A percentile compares a stretch with the other conserved stretches of the same genome.
These are phyloP conservation scores for Morone chrysops DNA, from an alignment of 2,113 vertebrate species.

Conservation along the genomic window DNA sequence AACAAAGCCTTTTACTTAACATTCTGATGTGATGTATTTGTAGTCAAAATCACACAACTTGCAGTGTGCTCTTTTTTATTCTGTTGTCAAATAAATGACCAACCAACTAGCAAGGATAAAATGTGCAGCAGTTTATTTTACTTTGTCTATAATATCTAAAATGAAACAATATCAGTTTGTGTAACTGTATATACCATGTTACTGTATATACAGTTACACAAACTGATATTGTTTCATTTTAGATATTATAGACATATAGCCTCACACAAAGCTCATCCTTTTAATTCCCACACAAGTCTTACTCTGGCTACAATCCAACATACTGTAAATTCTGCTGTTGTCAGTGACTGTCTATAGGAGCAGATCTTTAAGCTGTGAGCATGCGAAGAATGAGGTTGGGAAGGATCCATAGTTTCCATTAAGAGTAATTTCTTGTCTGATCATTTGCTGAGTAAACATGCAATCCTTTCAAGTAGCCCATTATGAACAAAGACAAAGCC, in stretches of 20 bases:
- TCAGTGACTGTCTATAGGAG: conserved; percentile 56
- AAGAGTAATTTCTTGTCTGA: conserved; percentile 75
- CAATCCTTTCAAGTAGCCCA: conserved; percentile 70
- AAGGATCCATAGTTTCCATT: conserved; percentile 81
- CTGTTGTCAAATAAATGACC: neutral
- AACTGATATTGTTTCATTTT: neutral
- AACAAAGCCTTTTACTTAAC: neutral
- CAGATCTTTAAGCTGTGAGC: conserved; percentile 56
- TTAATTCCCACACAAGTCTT: conserved; percentile 12
- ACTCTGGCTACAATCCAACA: conserved; percentile 52
- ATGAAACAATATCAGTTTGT: neutral
- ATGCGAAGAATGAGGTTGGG: conserved; percentile 65
- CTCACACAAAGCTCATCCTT: conserved; percentile 32
- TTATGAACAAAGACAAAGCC: conserved; percentile 72
- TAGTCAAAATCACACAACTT: neutral
- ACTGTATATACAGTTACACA: neutral
- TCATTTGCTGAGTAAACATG: conserved; percentile 82
- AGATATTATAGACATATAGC: neutral
- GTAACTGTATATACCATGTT: neutral
- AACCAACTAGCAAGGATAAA: neutral
- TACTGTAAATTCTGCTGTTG: conserved; percentile 61
- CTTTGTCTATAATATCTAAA: neutral
- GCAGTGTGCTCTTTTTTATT: no score
- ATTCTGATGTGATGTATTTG: neutral
- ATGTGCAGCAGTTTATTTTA: neutral